phyloP scores from a whole-genome alignment of 2,888 invertebrate genomes.

The Gonocerus acuteangulatus region DNA sequence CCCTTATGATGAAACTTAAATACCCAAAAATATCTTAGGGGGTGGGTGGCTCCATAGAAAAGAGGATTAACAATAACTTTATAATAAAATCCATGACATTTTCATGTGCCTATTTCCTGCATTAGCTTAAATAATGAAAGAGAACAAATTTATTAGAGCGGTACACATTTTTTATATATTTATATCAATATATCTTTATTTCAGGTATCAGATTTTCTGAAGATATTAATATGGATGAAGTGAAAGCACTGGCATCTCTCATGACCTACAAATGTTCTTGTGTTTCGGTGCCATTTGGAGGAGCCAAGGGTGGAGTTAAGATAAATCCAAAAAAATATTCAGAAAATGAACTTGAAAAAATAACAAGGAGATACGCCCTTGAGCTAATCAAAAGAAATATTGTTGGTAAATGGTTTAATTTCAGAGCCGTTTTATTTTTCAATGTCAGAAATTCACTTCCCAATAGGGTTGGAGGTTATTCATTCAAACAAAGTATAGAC shows the following conservation, averaged over 20 bases:
- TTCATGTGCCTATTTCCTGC: too few species aligned
- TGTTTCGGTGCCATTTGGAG: conserved; percentile 72
- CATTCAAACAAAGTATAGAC: not conserved
- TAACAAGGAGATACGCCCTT: conserved; percentile 62
- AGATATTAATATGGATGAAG: conserved; percentile 62
- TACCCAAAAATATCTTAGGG: too few species aligned
- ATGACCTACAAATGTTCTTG: conserved; percentile 82
- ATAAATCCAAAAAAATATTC: conserved; percentile 66
- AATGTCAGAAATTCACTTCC: too few species aligned
- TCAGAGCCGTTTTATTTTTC: not conserved
- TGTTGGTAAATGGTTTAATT: conserved; percentile 52
- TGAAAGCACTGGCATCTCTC: conserved; percentile 69
- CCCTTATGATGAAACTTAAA: too few species aligned
- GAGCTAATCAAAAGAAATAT: conserved; percentile 72
- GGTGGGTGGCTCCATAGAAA: too few species aligned
- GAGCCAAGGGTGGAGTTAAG: conserved; percentile 63
- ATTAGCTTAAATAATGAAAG: too few species aligned
- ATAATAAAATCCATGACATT: too few species aligned
- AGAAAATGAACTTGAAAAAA: conserved; percentile 64
- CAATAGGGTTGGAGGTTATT: not conserved
- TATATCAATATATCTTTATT: too few species aligned
- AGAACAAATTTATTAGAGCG: too few species aligned
- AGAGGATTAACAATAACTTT: too few species aligned
- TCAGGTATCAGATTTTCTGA: conserved; percentile 45
- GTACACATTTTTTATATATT: too few species aligned